Percentiles rank a stretch among this genome's conserved stretches.
Conservation (phyloP, 2,888 invertebrate genomes). For the Leuctra nigra region DNA sequence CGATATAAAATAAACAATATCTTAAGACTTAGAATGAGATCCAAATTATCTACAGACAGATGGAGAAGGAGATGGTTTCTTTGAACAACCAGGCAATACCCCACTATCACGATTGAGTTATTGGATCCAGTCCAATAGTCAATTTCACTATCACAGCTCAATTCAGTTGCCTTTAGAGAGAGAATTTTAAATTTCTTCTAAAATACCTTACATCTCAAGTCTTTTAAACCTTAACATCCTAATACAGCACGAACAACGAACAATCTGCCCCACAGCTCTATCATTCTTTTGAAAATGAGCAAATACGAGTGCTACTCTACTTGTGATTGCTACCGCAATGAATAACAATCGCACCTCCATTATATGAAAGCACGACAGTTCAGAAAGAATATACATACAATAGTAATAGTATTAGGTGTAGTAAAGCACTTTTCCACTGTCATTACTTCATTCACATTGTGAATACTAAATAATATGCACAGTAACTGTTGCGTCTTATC, state of each 20-base stretch:
- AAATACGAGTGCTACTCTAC: constrained; percentile 36
- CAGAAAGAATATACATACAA: constrained; percentile 23
- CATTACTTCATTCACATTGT: constrained; percentile 27
- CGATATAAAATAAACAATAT: background rate
- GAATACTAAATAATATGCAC: constrained; percentile 28
- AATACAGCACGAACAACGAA: constrained; percentile 5
- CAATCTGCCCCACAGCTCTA: no score
- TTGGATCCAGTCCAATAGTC: constrained; percentile 1
- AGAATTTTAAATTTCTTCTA: constrained; percentile 6
- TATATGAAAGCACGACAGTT: constrained; percentile 24
- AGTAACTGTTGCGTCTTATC: constrained; percentile 27
- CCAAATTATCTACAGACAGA: background rate
- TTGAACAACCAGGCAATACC: background rate
- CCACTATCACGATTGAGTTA: constrained; percentile 7
- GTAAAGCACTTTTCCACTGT: constrained; percentile 26
- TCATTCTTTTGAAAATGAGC: constrained; percentile 27
- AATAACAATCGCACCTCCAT: constrained; percentile 12
- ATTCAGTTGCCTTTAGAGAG: constrained; percentile 11
- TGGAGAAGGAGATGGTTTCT: background rate
- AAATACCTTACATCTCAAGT: constrained; percentile 8
- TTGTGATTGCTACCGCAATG: constrained; percentile 35
- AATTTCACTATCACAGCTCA: constrained; percentile 10
- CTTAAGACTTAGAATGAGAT: constrained; percentile 5
- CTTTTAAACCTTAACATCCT: background rate
- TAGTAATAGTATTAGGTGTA: constrained; percentile 16